Conservation (phyloP, 1,140 invertebrate genomes). For the Nymphalis io region DNA sequence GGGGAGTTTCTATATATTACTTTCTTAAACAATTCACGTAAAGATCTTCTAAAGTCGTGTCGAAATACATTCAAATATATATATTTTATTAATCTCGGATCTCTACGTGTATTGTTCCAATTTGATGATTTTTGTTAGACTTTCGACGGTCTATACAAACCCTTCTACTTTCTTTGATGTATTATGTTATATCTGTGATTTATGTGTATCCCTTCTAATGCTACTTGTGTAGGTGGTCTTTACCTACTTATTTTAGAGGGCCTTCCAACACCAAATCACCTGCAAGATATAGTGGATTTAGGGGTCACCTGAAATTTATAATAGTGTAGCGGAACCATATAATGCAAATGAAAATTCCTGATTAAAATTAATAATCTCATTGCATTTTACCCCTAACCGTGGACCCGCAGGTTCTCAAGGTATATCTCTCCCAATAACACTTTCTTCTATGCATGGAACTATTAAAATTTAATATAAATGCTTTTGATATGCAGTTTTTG, state of each 20-base stretch:
- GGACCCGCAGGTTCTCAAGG: conserved; percentile 87
- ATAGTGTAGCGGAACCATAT: conserved; percentile 57
- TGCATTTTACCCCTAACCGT: conserved; percentile 78
- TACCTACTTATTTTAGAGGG: conserved; percentile 58
- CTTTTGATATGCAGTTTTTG: conserved; percentile 37
- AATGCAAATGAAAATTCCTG: conserved; percentile 63
- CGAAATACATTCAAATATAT: not conserved
- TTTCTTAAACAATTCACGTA: conserved; percentile 58
- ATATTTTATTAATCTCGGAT: conserved; percentile 9
- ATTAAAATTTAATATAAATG: conserved; percentile 31
- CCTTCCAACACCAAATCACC: conserved; percentile 49
- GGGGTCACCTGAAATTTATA: conserved; percentile 67
- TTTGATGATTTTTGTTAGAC: conserved; percentile 40
- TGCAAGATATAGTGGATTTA: conserved; percentile 54
- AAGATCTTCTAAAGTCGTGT: conserved; percentile 31
- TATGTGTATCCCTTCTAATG: conserved; percentile 62
- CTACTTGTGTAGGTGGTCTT: conserved; percentile 56
- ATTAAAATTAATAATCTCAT: conserved; percentile 76
- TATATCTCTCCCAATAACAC: conserved; percentile 81
- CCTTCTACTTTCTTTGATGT: conserved; percentile 68
- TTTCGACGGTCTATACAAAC: conserved; percentile 41
- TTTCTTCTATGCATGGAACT: conserved; percentile 70
- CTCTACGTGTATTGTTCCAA: conserved; percentile 35
- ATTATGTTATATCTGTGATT: conserved; percentile 70
- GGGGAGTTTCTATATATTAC: conserved; percentile 62